Base-by-base conservation (phyloP, 2,888 invertebrate genomes). In the Pterobdella sp. region DNA sequence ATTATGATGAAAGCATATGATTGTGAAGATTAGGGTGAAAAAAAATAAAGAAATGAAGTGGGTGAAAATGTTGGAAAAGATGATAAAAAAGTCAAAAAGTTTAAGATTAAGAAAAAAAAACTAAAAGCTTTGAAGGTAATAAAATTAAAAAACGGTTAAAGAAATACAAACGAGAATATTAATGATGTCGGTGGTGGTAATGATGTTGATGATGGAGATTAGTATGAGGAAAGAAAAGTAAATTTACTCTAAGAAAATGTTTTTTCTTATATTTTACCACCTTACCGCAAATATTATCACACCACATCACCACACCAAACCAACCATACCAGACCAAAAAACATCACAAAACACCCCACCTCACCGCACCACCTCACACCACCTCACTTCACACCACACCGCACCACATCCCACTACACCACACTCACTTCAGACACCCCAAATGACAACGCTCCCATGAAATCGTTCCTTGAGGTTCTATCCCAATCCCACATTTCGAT, bases 401-500 rank as follows among this genome's bases (percentile, higher is more conserved):
- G n/a, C n/a, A n/a, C n/a, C n/a, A n/a, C n/a, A n/a, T n/a, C n/a
- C n/a, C n/a, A n/a, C n/a, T n/a, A 31, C n/a, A n/a, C n/a, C n/a
- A n/a, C n/a, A n/a, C n/a, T n/a, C n/a, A n/a, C n/a, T 77, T 84
- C 84, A 4, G 83, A 82, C 36, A 84, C 79, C 1, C 98, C 98
- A 84, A 98, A 98, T 0, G 96, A 96, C 71, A 98, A 86, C 0
- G 96, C 94, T 3, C 98, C 98, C 98, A 99, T 98, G 84, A 98
- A 98, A 85, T 99, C 98, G 86, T 98, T 98, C 56, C 97, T 89
- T 69, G 97, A 96, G 75, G 98, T 98, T 74, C 98, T 88, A 85
- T 99, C 98, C 98, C 98, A 98, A 85, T 99, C 98, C 98, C 98
- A 98, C 0, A 94, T 88, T 86, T 97, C 97, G 79, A 99, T 88